Percentiles rank a stretch among this genome's conserved stretches.
Conservation (phyloP, 2,888 invertebrate genomes). For the Dryadula phaetusa region DNA sequence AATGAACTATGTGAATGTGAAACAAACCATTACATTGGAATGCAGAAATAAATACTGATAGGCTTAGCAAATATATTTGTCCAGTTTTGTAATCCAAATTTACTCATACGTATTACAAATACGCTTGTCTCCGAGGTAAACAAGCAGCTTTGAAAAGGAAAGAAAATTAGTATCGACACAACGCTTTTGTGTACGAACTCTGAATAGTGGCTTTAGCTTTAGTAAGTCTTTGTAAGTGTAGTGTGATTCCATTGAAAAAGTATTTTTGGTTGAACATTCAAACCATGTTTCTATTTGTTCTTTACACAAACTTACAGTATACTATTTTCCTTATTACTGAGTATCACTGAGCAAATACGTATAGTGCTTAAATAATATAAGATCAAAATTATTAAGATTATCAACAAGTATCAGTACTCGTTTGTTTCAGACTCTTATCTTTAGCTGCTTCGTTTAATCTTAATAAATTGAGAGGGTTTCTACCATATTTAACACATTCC, state of each 20-base stretch:
- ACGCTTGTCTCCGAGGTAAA: neutral
- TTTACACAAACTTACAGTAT: neutral
- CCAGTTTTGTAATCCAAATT: neutral
- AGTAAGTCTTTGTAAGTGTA: constrained; percentile 9
- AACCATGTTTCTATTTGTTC: neutral
- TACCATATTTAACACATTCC: too few species aligned
- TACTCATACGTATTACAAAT: neutral
- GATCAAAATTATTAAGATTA: constrained; percentile 18
- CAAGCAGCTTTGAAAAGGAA: constrained; percentile 2
- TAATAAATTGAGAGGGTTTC: too few species aligned
- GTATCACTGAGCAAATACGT: too few species aligned
- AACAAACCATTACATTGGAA: neutral
- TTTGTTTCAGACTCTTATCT: too few species aligned
- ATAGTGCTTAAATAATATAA: too few species aligned
- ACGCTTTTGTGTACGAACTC: constrained; percentile 3
- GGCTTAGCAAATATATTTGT: neutral
- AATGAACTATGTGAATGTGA: neutral
- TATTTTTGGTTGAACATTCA: neutral
- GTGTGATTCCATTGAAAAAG: constrained; percentile 7
- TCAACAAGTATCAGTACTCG: too few species aligned
- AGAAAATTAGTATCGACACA: constrained; percentile 14
- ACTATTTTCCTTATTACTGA: constrained; percentile 3
- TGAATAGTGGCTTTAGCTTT: constrained; percentile 14
- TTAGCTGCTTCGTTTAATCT: too few species aligned
- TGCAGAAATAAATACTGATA: neutral